Conservation (phyloP, 2,888 invertebrate species). For the Chouioia cunea region DNA sequence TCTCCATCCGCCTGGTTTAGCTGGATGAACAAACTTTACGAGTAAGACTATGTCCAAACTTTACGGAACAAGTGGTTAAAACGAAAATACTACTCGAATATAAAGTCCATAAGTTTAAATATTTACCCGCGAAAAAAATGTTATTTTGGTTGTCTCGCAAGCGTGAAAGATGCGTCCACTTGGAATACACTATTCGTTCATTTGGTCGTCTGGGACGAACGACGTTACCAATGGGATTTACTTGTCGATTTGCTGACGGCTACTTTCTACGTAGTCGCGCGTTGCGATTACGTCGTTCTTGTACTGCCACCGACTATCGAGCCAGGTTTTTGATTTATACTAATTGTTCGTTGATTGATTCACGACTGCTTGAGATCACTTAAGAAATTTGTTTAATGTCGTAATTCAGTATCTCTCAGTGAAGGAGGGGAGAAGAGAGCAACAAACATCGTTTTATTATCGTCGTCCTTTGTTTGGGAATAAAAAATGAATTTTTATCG, state of each 20-base stretch:
- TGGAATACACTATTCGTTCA: constrained; percentile 75
- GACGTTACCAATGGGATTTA: constrained; percentile 63
- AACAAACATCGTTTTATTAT: no score
- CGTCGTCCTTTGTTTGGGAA: no score
- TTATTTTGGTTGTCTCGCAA: constrained; percentile 56
- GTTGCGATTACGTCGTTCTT: constrained; percentile 71
- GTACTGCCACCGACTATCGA: constrained; percentile 69
- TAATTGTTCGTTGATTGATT: neutral
- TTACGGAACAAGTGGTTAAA: no score
- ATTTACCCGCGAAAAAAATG: no score
- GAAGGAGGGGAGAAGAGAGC: no score
- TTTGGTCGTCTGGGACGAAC: constrained; percentile 72
- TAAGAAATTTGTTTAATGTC: no score
- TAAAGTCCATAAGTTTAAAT: no score
- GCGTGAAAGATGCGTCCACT: constrained; percentile 68
- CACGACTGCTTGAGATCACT: neutral
- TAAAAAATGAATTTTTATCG: no score
- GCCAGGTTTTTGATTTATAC: constrained; percentile 61
- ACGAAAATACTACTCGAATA: no score
- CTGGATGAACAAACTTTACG: constrained; percentile 73
- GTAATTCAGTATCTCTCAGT: no score
- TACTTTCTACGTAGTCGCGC: constrained; percentile 71
- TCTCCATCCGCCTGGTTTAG: constrained; percentile 72
- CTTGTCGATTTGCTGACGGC: constrained; percentile 65
- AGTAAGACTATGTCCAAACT: constrained; percentile 59